phyloP scores from a whole-genome alignment of 2,797 vertebrate species.

The Gobio occitaniae region DNA sequence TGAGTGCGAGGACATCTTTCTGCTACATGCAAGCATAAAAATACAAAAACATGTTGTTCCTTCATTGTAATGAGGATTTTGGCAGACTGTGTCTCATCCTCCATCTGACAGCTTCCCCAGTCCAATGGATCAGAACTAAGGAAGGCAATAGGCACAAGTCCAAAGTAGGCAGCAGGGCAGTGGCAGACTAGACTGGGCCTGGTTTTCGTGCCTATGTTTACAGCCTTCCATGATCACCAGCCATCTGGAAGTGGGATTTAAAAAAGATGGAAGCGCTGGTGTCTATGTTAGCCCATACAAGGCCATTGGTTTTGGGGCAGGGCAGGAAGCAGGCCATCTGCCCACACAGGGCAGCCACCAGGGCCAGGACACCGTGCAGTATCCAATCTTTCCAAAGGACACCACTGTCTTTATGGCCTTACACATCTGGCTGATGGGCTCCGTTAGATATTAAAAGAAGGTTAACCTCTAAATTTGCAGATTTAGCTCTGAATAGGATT shows the following conservation, averaged over 20 bases:
- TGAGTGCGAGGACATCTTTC: constrained; percentile 23
- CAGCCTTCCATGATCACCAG: constrained; percentile 56
- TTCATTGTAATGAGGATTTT: constrained; percentile 52
- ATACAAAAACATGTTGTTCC: constrained; percentile 36
- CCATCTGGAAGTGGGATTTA: constrained; percentile 62
- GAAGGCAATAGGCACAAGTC: constrained; percentile 56
- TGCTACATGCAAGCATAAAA: constrained; percentile 23
- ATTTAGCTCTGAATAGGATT: background rate
- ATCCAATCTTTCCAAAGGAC: constrained; percentile 40
- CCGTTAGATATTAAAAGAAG: background rate
- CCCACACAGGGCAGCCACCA: background rate
- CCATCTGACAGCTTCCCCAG: constrained; percentile 55
- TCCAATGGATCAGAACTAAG: constrained; percentile 53
- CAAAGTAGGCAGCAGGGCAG: constrained; percentile 61
- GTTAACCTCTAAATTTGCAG: background rate
- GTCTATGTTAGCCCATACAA: constrained; percentile 60
- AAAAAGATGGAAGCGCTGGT: constrained; percentile 65
- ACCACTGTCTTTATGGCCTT: constrained; percentile 23
- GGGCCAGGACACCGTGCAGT: constrained; percentile 39
- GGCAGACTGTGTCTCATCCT: constrained; percentile 46
- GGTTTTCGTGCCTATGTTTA: constrained; percentile 60
- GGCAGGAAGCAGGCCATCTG: constrained; percentile 45
- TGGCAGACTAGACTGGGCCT: constrained; percentile 53
- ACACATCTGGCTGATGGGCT: background rate
- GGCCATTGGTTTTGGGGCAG: constrained; percentile 42